Evolutionary conservation across 2,113 vertebrate genomes (phyloP).

Genomic region (Pao palembangensis): DNA sequence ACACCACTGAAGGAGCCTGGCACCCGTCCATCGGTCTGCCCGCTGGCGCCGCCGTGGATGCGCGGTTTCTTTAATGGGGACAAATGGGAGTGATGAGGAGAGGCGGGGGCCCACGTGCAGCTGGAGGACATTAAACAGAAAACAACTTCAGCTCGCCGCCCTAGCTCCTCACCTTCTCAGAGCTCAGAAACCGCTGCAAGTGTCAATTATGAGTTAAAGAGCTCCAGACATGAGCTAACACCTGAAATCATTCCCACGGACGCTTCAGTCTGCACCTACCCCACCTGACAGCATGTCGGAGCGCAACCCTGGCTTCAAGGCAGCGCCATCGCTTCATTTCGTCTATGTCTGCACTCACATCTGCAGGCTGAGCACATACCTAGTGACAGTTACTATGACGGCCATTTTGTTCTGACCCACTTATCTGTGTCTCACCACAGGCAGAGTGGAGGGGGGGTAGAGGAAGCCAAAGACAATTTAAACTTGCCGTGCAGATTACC

Average conservation of each 20-base stretch:
- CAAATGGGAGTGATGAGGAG: too few relatives aligned
- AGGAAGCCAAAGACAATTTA: constrained; percentile 65
- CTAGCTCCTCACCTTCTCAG: too few relatives aligned
- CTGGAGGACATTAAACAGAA: too few relatives aligned
- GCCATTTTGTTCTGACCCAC: constrained; percentile 63
- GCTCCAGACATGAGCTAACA: too few relatives aligned
- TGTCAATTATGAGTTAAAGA: too few relatives aligned
- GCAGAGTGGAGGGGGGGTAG: constrained; percentile 40
- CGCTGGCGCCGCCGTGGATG: constrained; percentile 18
- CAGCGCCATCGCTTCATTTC: neutral
- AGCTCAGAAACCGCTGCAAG: too few relatives aligned
- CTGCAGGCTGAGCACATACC: constrained; percentile 35
- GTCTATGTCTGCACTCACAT: neutral
- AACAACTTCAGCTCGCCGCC: too few relatives aligned
- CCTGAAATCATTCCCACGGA: too few relatives aligned
- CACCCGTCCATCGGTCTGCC: constrained; percentile 67
- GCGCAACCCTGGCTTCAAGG: too few relatives aligned
- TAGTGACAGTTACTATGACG: constrained; percentile 62
- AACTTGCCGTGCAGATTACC: constrained; percentile 64
- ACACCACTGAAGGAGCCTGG: constrained; percentile 65
- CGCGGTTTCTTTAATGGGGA: neutral
- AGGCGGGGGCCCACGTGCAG: too few relatives aligned
- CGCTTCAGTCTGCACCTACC: too few relatives aligned
- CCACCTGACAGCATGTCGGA: too few relatives aligned
- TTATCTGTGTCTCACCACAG: constrained; percentile 60